phyloP scores from a whole-genome alignment of 2,888 invertebrate genomes.

The Nomada ruficornis region DNA sequence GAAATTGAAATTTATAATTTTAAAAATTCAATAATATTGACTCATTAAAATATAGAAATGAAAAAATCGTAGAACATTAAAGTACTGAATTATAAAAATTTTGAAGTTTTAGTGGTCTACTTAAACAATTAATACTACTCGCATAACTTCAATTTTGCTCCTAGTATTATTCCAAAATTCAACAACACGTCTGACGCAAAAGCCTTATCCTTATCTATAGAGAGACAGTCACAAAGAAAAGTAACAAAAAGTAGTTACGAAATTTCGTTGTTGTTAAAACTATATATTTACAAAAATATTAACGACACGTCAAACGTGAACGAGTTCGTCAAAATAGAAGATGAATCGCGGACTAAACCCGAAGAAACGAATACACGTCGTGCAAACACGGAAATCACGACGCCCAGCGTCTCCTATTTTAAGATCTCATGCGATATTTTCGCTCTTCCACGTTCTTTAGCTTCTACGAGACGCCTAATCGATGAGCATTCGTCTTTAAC shows the following conservation, averaged over 20 bases:
- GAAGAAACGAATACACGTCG: conserved; percentile 9
- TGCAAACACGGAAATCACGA: conserved; percentile 58
- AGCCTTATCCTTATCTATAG: too few species aligned
- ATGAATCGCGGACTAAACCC: conserved; percentile 27
- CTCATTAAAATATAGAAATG: too few species aligned
- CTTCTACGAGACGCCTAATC: conserved; percentile 46
- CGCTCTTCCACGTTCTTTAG: conserved; percentile 44
- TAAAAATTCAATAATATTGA: too few species aligned
- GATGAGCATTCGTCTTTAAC: conserved; percentile 30
- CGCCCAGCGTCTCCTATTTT: conserved; percentile 50
- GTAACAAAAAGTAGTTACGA: background rate
- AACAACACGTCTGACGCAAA: too few species aligned
- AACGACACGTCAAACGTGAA: conserved; percentile 30
- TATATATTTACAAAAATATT: conserved; percentile 44
- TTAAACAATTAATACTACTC: too few species aligned
- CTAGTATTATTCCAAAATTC: too few species aligned
- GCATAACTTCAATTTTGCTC: too few species aligned
- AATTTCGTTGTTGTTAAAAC: background rate
- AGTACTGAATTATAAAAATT: too few species aligned
- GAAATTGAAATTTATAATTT: too few species aligned
- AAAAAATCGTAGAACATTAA: too few species aligned
- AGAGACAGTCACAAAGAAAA: background rate
- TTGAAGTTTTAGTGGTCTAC: too few species aligned
- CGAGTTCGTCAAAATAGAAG: conserved; percentile 47
- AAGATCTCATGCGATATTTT: conserved; percentile 52